phyloP scores from a whole-genome alignment of 92 coral and sea anemone genomes.

The Anthopleura xanthogrammica region DNA sequence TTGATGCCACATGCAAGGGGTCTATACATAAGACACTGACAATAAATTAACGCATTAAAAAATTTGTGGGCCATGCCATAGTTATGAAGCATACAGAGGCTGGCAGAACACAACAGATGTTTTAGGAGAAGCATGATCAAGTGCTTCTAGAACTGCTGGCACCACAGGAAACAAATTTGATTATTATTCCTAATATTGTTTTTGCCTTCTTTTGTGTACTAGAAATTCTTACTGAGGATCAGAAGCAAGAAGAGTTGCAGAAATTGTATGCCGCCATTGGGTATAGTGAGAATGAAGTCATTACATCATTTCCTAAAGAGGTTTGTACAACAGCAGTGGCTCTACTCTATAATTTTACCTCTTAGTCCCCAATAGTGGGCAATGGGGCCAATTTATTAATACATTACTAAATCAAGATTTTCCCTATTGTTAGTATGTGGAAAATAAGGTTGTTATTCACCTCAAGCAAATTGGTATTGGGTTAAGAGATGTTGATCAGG shows the following conservation, averaged over 20 bases:
- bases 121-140: too few species aligned
- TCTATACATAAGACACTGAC: too few species aligned
- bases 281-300: conserved; percentile 88
- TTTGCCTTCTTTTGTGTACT: background rate
- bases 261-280: conserved; percentile 93
- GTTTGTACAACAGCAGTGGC: conserved; percentile 7
- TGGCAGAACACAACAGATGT: too few species aligned
- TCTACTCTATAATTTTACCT: background rate
- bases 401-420: background rate
- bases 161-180: background rate
- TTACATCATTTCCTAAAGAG: conserved; percentile 85
- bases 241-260: conserved; percentile 81
- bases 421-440: conserved; percentile 66
- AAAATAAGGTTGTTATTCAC: conserved; percentile 73
- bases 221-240: conserved; percentile 86
- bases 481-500: conserved; percentile 68
- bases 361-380: too few species aligned
- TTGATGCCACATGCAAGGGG: too few species aligned
- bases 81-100: too few species aligned
- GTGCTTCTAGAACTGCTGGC: background rate
- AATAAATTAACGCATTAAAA: too few species aligned
- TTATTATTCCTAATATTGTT: background rate
- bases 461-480: conserved; percentile 78
- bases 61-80: too few species aligned
- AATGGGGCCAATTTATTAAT: too few species aligned